Evolutionary conservation across 1,140 invertebrate genomes (phyloP), one percentile per base, ranked within the genome.

Genomic region (Ceratitis capitata): DNA sequence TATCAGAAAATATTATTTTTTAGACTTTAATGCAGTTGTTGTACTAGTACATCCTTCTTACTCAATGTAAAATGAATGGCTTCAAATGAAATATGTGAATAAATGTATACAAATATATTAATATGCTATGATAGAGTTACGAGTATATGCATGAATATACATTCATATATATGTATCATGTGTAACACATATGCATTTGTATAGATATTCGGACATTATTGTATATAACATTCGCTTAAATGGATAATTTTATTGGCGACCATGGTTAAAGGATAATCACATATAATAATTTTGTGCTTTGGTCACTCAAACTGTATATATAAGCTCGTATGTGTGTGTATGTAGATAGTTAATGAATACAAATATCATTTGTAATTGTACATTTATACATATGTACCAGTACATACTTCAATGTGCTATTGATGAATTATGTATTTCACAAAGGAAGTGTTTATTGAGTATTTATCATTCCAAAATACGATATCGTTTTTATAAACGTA

Each of bases 1-100:
- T 39, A 69, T 69, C 64, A n/a, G 64, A n/a, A 69, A 39, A 42
- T 69, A 64, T n/a, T n/a, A n/a, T 39, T 69, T 69, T 69, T 69
- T 69, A 26, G 12, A 69, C 39, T 39, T 69, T 69, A 69, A 69
- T 69, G 64, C 64, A 69, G 64, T 69, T 23, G 64, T 69, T 69
- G 64, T 35, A 69, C 32, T 69, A 9, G 64, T 69, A 69, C 14
- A 39, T 69, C 14, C 7, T 69, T 39, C 39, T 69, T 39, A 7
- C 35, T 19, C 16, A 1, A 10, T 69, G 14, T 9, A 35, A 35
- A 69, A 42, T 69, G 29, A 69, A 26, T 69, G 64, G 12, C 58
- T 64, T 12, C 58, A 26, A 35, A 14, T 14, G 16, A 69, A 69
- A 69, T 42, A 69, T 42, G 14, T 69, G 32, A 6, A 7, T 32